Percentiles rank a stretch among this genome's conserved stretches.
Evolutionary conservation across 2,113 vertebrate species (phyloP).

Genomic region (Orthochromis malagaraziensis): DNA sequence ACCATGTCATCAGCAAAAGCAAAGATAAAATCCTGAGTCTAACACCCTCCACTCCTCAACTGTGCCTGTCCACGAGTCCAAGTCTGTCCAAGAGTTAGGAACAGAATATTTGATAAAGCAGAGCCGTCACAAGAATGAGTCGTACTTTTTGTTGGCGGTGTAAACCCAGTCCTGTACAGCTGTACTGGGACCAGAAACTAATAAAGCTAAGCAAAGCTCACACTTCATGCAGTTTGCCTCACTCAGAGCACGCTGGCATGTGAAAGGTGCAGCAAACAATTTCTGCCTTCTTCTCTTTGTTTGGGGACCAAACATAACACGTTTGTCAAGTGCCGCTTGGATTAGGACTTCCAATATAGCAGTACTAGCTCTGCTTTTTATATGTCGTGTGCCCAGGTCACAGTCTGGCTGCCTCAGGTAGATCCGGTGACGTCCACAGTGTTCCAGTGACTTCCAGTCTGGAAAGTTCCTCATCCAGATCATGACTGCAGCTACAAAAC

Average conservation of each 20-base stretch:
- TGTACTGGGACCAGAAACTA: neutral
- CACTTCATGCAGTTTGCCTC: neutral
- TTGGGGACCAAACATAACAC: neutral
- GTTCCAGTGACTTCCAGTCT: neutral
- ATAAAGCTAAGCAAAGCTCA: neutral
- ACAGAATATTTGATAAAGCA: neutral
- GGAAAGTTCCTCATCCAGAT: neutral
- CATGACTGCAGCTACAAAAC: neutral
- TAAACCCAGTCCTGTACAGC: neutral
- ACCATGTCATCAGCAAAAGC: neutral
- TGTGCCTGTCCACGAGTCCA: neutral
- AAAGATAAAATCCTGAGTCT: neutral
- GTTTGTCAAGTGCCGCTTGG: neutral
- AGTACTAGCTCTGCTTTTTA: neutral
- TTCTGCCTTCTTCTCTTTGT: neutral
- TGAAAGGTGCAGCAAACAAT: neutral
- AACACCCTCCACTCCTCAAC: neutral
- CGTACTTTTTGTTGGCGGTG: neutral
- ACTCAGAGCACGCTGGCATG: neutral
- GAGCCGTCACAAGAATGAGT: neutral
- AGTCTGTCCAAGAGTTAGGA: neutral
- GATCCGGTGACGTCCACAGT: neutral
- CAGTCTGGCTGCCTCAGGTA: neutral
- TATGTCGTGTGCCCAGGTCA: neutral
- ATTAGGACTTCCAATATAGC: neutral